Evolutionary conservation across 2,113 vertebrate genomes (phyloP).

Genomic region (Corydoras sp.): DNA sequence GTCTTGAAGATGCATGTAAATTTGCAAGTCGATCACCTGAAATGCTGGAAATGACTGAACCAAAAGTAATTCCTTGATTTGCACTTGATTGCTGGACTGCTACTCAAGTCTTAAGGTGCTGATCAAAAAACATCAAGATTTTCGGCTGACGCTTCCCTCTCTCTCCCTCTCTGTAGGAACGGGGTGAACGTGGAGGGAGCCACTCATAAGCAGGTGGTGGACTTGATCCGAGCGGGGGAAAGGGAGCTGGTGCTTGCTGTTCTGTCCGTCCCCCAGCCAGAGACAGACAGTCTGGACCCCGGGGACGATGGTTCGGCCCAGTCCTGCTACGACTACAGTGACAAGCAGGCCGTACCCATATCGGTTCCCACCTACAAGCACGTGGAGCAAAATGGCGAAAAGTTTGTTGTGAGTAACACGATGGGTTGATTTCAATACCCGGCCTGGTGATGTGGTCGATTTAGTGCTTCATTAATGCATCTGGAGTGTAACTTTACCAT

Average conservation of each 20-base stretch:
- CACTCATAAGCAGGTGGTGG: conserved; percentile 97
- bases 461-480: no score
- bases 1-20: no score
- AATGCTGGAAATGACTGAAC: no score
- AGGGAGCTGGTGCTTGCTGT: conserved; percentile 90
- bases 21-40: no score
- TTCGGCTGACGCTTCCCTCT: background rate
- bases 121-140: background rate
- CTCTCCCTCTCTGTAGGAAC: conserved; percentile 52
- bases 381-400: conserved; percentile 91
- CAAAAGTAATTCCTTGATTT: no score
- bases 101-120: no score
- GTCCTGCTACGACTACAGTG: conserved; percentile 91
- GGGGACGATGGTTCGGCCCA: conserved; percentile 84
- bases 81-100: no score
- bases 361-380: conserved; percentile 96
- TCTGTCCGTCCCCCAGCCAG: conserved; percentile 88
- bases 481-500: background rate
- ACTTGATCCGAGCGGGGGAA: conserved; percentile 92
- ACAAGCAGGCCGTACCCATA: conserved; percentile 96
- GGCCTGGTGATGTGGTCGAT: no score
- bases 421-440: background rate
- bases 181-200: conserved; percentile 93
- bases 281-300: conserved; percentile 86
- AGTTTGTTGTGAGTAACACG: conserved; percentile 84